Conservation (phyloP, 2,888 invertebrate genomes). For the Drosophila aldrichi region DNA sequence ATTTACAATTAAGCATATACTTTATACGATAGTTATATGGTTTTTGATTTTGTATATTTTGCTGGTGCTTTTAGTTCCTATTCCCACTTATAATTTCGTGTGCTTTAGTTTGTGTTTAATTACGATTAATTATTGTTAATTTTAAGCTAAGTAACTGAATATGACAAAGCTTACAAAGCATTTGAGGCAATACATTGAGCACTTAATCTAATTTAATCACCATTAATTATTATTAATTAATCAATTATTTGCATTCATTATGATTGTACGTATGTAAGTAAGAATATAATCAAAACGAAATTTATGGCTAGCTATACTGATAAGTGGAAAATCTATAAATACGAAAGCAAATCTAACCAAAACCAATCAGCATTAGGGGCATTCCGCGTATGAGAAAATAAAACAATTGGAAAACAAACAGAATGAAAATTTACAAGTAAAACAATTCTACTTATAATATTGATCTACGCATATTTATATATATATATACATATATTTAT, state of each 20-base stretch:
- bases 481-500: constrained; percentile 1
- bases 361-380: constrained; percentile 63
- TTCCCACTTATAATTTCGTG: constrained; percentile 52
- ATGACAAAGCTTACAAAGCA: constrained; percentile 79
- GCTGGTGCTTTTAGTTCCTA: constrained; percentile 82
- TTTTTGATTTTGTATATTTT: constrained; percentile 51
- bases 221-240: constrained; percentile 12
- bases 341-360: constrained; percentile 55
- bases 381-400: constrained; percentile 20
- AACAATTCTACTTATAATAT: constrained; percentile 8
- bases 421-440: background rate
- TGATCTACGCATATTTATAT: constrained; percentile 19
- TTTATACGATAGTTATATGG: background rate
- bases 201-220: constrained; percentile 32
- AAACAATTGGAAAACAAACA: constrained; percentile 18
- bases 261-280: constrained; percentile 47
- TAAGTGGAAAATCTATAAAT: constrained; percentile 59
- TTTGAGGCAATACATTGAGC: constrained; percentile 74
- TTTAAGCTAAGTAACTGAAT: constrained; percentile 71
- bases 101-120: constrained; percentile 42
- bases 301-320: constrained; percentile 17
- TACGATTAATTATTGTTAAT: constrained; percentile 41
- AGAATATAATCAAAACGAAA: constrained; percentile 58
- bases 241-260: constrained; percentile 25
- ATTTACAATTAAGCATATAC: constrained; percentile 26